A percentile compares a stretch with the other conserved stretches of the same genome.
Conservation (phyloP, 1,140 invertebrate species). For the Harpegnathos saltator region DNA sequence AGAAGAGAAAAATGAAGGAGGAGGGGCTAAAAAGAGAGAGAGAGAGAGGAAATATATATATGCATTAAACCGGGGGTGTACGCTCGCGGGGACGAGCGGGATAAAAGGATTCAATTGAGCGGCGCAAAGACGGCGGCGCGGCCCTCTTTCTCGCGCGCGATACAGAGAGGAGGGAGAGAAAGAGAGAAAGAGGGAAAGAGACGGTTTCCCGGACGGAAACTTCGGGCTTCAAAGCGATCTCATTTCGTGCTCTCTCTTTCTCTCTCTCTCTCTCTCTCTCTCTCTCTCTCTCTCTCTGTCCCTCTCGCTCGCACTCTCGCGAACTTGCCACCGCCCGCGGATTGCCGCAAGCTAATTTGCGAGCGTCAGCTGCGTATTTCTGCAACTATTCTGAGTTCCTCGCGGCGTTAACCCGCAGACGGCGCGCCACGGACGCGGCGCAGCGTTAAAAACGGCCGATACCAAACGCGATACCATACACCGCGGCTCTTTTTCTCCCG, state of each 20-base stretch:
- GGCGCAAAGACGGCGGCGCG: constrained; percentile 15
- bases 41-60: background rate
- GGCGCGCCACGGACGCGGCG: background rate
- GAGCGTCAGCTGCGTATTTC: constrained; percentile 71
- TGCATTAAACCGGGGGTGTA: constrained; percentile 13
- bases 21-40: background rate
- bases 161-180: no score
- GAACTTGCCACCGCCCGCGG: constrained; percentile 66
- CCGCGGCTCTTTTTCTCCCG: background rate
- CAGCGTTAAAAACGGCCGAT: constrained; percentile 59
- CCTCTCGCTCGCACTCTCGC: constrained; percentile 33
- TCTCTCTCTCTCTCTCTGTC: no score
- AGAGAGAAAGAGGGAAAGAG: no score
- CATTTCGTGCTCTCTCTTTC: constrained; percentile 55
- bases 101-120: constrained; percentile 61
- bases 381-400: constrained; percentile 71
- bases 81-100: background rate
- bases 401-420: constrained; percentile 55
- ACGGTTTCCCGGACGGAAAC: constrained; percentile 23
- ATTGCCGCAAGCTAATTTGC: constrained; percentile 73
- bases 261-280: no score
- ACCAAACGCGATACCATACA: constrained; percentile 36
- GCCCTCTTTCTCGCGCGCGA: constrained; percentile 61
- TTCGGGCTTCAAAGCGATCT: constrained; percentile 60
- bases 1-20: background rate